Evolutionary conservation across 1,140 invertebrate species (phyloP), one percentile per base, ranked within the genome.

Genomic region (Parapsyche elsis): DNA sequence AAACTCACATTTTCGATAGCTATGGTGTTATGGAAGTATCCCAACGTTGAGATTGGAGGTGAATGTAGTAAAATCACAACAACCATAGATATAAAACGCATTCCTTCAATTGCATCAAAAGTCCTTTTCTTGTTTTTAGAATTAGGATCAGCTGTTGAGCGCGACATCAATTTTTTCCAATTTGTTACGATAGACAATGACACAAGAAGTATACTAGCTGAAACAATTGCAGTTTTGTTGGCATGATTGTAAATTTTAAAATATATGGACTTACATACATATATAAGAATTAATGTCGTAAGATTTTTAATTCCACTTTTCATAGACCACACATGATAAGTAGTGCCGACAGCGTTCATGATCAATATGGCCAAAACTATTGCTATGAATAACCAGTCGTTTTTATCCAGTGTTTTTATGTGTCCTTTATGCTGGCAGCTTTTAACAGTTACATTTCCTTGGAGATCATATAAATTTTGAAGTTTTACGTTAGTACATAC

Each of bases 21-120:
- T 30, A 86, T 82, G 0, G 87, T 87, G 75, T 88, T 88, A 67
- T 87, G 85, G 7, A 86, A 84, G 81, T 85, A 88, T 0, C 86
- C 86, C 44, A 85, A 86, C 0, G 85, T 81, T n/a, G 85, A 85
- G 0, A 87, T 83, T 9, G 87, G 77, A n/a, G 87, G 61, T 0
- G 86, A 85, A 76, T 88, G 86, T 2, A 86, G 86, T 71, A 87
- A n/a, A 5, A 81, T 81, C 0, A 84, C 78, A 30, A 24, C 23
- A 19, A 78, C 14, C 81, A 83, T 83, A 12, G 81, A 82, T 9
- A 78, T 67, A 57, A 83, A 80, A 23, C 83, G 59, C 21, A 83
- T 46, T 67, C 83, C 83, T 80, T 83, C 81, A 12, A 83, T 53
- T 14, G 67, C 49, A 44, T 49, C 5, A 0, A 79, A 30, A 16